These are phyloP conservation scores for Colinus virginianus DNA, from an alignment of 2,113 vertebrate genomes.

Conservation along the genomic window DNA sequence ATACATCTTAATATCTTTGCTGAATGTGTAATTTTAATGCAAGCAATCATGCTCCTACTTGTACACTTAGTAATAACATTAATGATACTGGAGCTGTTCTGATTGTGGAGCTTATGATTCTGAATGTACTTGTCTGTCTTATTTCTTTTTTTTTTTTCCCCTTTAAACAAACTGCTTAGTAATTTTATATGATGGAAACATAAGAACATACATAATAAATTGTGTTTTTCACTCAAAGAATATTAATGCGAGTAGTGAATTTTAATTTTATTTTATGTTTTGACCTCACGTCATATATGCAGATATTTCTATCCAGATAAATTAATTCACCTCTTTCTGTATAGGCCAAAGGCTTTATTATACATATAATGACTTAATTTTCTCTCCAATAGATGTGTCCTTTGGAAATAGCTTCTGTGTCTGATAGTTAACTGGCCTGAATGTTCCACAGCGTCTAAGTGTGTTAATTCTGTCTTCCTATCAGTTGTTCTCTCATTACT, in stretches of 20 bases:
- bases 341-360: background rate
- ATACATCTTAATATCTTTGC: background rate
- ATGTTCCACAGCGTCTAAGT: background rate
- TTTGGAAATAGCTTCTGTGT: background rate
- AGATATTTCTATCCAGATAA: background rate
- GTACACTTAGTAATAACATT: background rate
- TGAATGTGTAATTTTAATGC: too few relatives aligned
- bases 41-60: background rate
- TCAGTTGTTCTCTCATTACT: background rate
- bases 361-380: background rate
- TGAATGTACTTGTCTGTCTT: background rate
- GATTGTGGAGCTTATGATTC: background rate
- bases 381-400: rapidly evolving
- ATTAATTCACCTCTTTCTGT: background rate
- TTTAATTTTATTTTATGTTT: background rate
- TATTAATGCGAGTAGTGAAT: background rate
- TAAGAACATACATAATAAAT: background rate
- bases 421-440: background rate
- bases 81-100: background rate
- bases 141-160: background rate
- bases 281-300: background rate
- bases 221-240: background rate
- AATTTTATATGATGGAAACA: background rate
- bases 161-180: background rate
- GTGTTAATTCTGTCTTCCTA: background rate